Base-by-base conservation (phyloP, 2,888 invertebrate species). In the Pristionchus mayeri region DNA sequence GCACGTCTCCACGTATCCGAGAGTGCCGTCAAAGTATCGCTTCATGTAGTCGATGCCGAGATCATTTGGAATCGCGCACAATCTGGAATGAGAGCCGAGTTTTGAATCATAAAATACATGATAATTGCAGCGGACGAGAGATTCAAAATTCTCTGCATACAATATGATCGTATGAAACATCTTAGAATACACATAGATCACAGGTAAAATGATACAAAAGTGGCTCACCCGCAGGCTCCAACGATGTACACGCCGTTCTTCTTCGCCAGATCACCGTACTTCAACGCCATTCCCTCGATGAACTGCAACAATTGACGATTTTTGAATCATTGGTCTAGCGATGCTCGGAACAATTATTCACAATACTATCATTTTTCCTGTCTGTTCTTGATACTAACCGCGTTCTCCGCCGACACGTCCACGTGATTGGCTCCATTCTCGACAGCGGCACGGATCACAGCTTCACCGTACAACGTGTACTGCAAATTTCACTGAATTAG, bases 51-150 rank as follows among this genome's bases (percentile, higher is more conserved):
- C 93, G 0, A 96, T 94, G 0, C 98, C 98, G 93, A 97, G 94
- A 92, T 98, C 98, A 75, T 95, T 95, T n/a, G 97, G 97, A 88
- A 98, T 95, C 91, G 96, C 96, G 93, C 98, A 98, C 93, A 96
- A 96, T 24, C 90, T 88, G 54, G n/a, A n/a, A n/a, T n/a, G n/a
- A n/a, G n/a, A n/a, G n/a, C n/a, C n/a, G n/a, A n/a, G n/a, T n/a
- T n/a, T n/a, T n/a, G n/a, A n/a, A n/a, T n/a, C n/a, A n/a, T n/a
- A n/a, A n/a, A n/a, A n/a, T n/a, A n/a, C n/a, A n/a, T n/a, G n/a
- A n/a, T n/a, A n/a, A n/a, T n/a, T n/a, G n/a, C n/a, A n/a, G n/a
- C n/a, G n/a, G n/a, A n/a, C n/a, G n/a, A n/a, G n/a, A n/a, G n/a
- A n/a, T n/a, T n/a, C n/a, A n/a, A n/a, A n/a, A n/a, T n/a, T n/a